Conservation (phyloP, 37 sponge, comb jelly and placozoan species). For the Oscarella lobularis region DNA sequence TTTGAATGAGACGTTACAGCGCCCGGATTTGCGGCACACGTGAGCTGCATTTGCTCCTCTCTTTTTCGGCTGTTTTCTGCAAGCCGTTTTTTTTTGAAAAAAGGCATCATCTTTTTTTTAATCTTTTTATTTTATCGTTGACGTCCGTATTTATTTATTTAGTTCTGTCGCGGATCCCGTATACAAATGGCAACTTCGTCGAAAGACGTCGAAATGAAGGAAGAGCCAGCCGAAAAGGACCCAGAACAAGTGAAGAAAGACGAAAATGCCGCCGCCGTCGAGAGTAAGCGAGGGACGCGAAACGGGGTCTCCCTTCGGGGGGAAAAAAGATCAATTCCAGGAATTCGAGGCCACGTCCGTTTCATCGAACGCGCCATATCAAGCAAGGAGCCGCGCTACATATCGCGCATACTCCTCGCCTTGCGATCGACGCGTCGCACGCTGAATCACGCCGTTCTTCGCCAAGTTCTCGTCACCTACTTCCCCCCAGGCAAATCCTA, state of each 20-base stretch:
- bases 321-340: slow-evolving; percentile 30
- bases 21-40: too few relatives aligned
- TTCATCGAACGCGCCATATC: slow-evolving; percentile 65
- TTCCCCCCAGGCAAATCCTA: slow-evolving; percentile 35
- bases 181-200: background rate
- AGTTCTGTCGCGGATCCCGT: background rate
- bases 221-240: background rate
- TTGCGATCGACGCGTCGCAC: slow-evolving; percentile 53
- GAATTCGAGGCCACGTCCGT: slow-evolving; percentile 66
- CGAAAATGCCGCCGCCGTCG: background rate
- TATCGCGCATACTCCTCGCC: slow-evolving; percentile 54
- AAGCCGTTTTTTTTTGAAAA: background rate
- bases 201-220: too few relatives aligned
- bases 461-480: slow-evolving; percentile 30
- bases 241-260: background rate
- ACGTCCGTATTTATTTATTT: background rate
- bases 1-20: too few relatives aligned
- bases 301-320: too few relatives aligned
- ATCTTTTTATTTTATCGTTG: background rate
- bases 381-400: slow-evolving; percentile 76
- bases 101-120: background rate
- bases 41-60: too few relatives aligned
- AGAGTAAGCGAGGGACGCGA: too few relatives aligned
- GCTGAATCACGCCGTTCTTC: slow-evolving; percentile 48
- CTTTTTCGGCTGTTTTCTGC: background rate